A percentile compares a stretch with the other conserved stretches of the same genome.
Evolutionary conservation across 2,888 invertebrate genomes (phyloP).

Genomic region (Andrena minutula): DNA sequence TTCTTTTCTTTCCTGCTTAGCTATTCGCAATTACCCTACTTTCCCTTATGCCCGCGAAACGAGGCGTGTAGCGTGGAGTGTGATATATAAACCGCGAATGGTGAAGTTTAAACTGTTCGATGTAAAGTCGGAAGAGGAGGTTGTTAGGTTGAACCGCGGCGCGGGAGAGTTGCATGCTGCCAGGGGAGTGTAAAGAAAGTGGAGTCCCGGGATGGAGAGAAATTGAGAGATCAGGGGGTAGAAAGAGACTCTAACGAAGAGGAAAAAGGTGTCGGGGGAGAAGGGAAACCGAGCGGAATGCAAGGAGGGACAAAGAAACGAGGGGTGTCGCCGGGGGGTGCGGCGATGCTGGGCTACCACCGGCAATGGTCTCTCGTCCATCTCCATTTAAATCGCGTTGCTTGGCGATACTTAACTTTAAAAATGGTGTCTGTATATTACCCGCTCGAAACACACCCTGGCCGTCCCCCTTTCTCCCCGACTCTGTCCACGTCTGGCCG

Average conservation of each 20-base stretch:
- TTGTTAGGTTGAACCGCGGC: conserved; percentile 51
- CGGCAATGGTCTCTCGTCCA: conserved; percentile 73
- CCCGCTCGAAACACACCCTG: conserved; percentile 56
- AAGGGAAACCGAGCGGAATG: conserved; percentile 6
- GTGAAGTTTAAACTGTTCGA: no score
- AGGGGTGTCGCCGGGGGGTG: conserved; percentile 3
- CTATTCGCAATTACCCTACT: no score
- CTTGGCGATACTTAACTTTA: conserved; percentile 77
- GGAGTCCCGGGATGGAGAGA: conserved; percentile 22
- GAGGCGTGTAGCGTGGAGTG: no score
- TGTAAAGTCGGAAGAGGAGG: conserved; percentile 17
- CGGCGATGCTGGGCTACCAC: conserved; percentile 52
- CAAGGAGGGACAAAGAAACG: conserved; percentile 8
- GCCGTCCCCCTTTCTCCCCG: conserved; percentile 24
- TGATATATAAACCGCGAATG: no score
- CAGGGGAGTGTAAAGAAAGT: conserved; percentile 24
- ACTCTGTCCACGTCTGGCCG: conserved; percentile 27
- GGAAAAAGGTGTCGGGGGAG: background rate
- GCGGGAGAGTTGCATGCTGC: conserved; percentile 25
- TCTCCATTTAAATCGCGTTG: conserved; percentile 80
- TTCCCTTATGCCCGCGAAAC: no score
- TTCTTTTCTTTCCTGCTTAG: no score
- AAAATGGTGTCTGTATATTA: conserved; percentile 78
- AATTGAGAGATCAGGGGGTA: conserved; percentile 33
- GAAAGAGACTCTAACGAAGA: conserved; percentile 28